A percentile compares a stretch with the other conserved stretches of the same genome.
phyloP scores from a whole-genome alignment of 2,797 vertebrate species.

The Alfaro cultratus region DNA sequence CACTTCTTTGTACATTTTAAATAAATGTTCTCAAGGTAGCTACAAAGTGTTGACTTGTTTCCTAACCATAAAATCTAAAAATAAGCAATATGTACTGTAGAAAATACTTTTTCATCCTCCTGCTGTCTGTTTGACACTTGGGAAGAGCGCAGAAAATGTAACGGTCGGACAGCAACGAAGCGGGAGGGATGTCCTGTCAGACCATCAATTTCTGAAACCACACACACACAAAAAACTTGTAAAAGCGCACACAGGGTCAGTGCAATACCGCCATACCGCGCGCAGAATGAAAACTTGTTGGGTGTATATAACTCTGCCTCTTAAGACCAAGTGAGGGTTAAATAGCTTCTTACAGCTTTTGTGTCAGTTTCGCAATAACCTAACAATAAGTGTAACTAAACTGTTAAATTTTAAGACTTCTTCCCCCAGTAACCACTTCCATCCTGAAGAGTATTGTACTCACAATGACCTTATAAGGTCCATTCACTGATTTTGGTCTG shows the following conservation, averaged over 20 bases:
- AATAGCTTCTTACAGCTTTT: neutral
- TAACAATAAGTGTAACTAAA: neutral
- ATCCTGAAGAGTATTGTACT: neutral
- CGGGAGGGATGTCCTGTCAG: too few species aligned
- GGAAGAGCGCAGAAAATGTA: too few species aligned
- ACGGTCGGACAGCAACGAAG: too few species aligned
- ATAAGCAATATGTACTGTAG: neutral
- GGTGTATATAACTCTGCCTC: too few species aligned
- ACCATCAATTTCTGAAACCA: too few species aligned
- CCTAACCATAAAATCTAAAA: neutral
- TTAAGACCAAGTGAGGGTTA: neutral
- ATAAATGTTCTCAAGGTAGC: neutral
- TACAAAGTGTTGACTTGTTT: neutral
- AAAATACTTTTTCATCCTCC: neutral
- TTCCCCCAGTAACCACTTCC: neutral
- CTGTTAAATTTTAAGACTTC: neutral
- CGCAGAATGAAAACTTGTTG: too few species aligned
- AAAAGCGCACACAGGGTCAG: too few species aligned
- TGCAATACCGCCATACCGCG: too few species aligned
- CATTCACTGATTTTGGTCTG: neutral
- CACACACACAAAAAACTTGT: too few species aligned
- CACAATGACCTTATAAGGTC: neutral
- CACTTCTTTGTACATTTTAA: neutral
- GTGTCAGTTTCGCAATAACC: neutral
- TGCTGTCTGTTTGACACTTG: too few species aligned